Conservation (phyloP, 2,888 invertebrate genomes). For the Tryphoninae sp. region DNA sequence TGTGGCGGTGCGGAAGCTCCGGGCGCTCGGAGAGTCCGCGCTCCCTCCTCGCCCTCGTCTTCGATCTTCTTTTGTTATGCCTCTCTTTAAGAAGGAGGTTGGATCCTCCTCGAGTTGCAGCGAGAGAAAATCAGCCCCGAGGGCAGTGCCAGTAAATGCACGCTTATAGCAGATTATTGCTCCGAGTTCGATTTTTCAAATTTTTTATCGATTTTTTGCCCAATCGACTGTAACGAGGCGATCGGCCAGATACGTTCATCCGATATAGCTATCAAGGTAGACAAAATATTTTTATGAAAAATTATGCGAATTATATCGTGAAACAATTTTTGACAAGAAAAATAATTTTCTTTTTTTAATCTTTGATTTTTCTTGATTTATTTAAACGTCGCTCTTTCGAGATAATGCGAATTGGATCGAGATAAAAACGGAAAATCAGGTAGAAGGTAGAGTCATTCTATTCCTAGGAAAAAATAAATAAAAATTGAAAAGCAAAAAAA, state of each 20-base stretch:
- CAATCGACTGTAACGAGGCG: no score
- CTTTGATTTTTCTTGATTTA: no score
- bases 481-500: neutral
- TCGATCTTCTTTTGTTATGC: neutral
- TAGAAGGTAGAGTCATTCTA: neutral
- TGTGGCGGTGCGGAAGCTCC: constrained; percentile 61
- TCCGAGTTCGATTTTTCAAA: no score
- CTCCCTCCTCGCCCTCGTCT: neutral
- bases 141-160: neutral
- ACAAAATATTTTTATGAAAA: no score
- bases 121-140: neutral
- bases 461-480: neutral
- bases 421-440: neutral
- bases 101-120: neutral
- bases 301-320: no score
- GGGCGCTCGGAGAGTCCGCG: constrained; percentile 2
- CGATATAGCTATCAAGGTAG: no score
- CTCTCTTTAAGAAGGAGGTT: neutral
- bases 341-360: no score
- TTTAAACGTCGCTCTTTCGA: no score
- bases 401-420: no score
- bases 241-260: no score
- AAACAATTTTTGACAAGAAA: no score
- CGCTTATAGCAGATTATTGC: neutral
- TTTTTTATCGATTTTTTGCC: no score